Evolutionary conservation across 2,113 vertebrate species (phyloP), one percentile per base, ranked within the genome.

Genomic region (Strix aluco): DNA sequence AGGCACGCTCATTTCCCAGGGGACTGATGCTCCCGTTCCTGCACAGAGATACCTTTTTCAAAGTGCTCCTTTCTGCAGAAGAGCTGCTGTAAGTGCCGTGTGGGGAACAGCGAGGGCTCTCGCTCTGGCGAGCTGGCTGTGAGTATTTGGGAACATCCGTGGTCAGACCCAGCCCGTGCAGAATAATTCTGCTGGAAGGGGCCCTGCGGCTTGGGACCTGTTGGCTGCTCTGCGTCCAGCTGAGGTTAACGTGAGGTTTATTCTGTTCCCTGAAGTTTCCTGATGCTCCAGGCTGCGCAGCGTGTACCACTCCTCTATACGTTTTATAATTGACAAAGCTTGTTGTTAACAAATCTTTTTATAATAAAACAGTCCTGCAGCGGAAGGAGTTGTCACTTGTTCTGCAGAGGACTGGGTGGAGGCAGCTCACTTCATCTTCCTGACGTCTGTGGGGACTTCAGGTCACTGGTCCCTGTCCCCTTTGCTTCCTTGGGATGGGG

Each of bases 291-390:
- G 44, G 32, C 51, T 21, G 13, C 17, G 71, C 51, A 26, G 47
- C 0, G 0, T 15, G 23, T 2, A 0, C 65, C 36, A 1, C 62
- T 67, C 46, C 42, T 73, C 32, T 2, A 1, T 13, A 0, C 12
- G 21, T 11, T 32, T 81, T 89, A 38, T 54, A 30, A 34, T 22
- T 6, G 18, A 13, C 32, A 20, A 15, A 75, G 25, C 36, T 80
- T 49, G 36, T 80, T 23, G 15, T 78, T 62, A 8, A 34, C 11
- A 23, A 19, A 29, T 44, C 40, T 89, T 97, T 96, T 95, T 27
- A 2, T 92, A 97, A 94, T 96, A 95, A 97, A 97, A 86, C 11
- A 7, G 36, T 77, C 90, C 81, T 14, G 0, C 3, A 3, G 29
- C 0, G 54, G 86, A 38, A 78, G 75, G 30, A n/a, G 30, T 32